Evolutionary conservation across 1,140 invertebrate genomes (phyloP), one percentile per base, ranked within the genome.

Genomic region (Lucilia sericata): DNA sequence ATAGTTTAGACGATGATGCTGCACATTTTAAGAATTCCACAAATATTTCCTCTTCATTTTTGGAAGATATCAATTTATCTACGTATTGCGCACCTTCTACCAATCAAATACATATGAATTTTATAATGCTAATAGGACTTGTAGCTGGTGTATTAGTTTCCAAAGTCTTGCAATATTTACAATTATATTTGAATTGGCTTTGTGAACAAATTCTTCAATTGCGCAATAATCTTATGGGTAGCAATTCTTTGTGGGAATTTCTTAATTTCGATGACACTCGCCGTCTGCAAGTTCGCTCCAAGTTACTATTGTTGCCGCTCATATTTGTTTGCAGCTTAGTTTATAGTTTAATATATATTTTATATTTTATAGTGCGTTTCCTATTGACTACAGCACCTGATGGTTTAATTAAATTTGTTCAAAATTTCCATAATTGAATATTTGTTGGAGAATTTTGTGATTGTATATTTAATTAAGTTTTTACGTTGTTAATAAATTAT

Each of bases 131-230:
- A 65, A 4, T 85, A 2, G 88, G 88, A 5, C 84, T 89, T 4
- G 70, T 90, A 30, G 82, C 88, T 14, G 88, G 86, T 25, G 85
- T 87, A 47, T 36, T 88, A 1, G 65, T 85, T 1, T 90, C 88
- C 21, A 87, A 88, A 30, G 21, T 84, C 14, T 60, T 89, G 8
- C 86, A 85, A 14, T 87, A 88, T 14, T 36, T 90, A 0, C 88
- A 86, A 85, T 86, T 87, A 84, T 90, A 88, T 84, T 88, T 88
- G 13, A 86, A 82, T 47, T 90, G 87, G 88, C 85, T 90, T 0
- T 87, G 87, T 55, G 51, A 19, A 0, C 87, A 86, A 84, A 86
- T 87, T 13, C 47, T 85, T 13, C 84, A 82, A 8, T 19, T 89
- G 76, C 87, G 88, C 25, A 75, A 74, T n/a, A 85, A 85, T 17